These are phyloP conservation scores for Eueremaeus valkanovi DNA, from an alignment of 2,888 invertebrate species.

Conservation along the genomic window DNA sequence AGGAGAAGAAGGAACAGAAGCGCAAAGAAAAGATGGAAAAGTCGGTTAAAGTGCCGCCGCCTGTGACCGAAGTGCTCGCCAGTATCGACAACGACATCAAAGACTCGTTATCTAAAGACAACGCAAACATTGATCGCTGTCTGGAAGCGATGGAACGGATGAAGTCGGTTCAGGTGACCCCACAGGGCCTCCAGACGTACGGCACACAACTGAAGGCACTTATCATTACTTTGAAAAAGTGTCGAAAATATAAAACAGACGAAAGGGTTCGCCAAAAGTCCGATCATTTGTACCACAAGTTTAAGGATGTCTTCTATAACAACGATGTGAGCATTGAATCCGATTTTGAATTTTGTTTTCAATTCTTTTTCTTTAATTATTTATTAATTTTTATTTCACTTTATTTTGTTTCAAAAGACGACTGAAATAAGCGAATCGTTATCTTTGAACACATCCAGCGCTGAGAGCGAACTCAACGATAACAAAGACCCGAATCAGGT, in stretches of 20 bases:
- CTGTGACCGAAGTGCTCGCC: constrained; percentile 13
- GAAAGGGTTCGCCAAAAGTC: constrained; percentile 67
- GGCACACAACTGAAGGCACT: constrained; percentile 57
- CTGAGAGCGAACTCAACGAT: neutral
- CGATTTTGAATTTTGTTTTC: neutral
- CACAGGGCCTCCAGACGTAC: constrained; percentile 74
- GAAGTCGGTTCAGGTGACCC: constrained; percentile 60
- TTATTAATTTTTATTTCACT: neutral
- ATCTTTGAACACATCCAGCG: neutral
- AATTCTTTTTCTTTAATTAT: neutral
- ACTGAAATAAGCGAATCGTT: neutral
- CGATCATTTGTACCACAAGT: constrained; percentile 60
- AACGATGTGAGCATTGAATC: neutral
- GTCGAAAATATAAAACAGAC: constrained; percentile 43
- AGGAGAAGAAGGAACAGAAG: constrained; percentile 40
- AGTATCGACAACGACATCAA: constrained; percentile 59
- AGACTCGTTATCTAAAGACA: constrained; percentile 62
- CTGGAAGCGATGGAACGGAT: constrained; percentile 64
- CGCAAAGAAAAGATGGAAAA: constrained; percentile 37
- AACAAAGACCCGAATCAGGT: neutral
- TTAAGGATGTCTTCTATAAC: constrained; percentile 52
- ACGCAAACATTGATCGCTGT: constrained; percentile 69
- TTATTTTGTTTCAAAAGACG: neutral
- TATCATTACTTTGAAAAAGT: constrained; percentile 67
- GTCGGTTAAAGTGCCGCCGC: neutral